Evolutionary conservation across 2,888 invertebrate genomes (phyloP).

Genomic region (Bugula neritina): DNA sequence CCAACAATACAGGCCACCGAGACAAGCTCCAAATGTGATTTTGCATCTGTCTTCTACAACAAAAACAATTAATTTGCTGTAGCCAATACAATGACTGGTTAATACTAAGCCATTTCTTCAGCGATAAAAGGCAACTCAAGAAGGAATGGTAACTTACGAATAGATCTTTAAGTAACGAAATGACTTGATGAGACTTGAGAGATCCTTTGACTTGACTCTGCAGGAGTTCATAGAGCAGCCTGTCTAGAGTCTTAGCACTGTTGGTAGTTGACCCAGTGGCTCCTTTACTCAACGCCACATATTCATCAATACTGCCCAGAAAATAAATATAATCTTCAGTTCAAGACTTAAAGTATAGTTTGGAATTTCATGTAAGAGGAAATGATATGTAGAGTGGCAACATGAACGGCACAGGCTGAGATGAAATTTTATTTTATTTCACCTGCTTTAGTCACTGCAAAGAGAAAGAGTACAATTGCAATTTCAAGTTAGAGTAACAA

Average conservation of each 20-base stretch:
- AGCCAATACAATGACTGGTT: too few species aligned
- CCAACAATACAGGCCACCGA: constrained; percentile 77
- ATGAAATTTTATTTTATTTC: too few species aligned
- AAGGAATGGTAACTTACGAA: constrained; percentile 21
- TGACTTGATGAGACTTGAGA: neutral
- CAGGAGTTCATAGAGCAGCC: constrained; percentile 17
- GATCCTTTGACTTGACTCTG: neutral
- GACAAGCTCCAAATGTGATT: constrained; percentile 74
- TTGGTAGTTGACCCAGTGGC: neutral
- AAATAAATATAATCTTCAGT: neutral
- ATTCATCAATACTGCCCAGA: neutral
- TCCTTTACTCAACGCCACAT: neutral
- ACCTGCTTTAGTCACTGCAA: too few species aligned
- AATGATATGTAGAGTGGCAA: too few species aligned
- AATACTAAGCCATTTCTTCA: too few species aligned
- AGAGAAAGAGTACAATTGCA: too few species aligned
- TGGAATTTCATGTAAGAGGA: too few species aligned
- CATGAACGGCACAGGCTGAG: too few species aligned
- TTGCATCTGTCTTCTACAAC: constrained; percentile 68
- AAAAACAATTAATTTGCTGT: constrained; percentile 28
- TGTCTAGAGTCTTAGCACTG: neutral
- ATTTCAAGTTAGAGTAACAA: too few species aligned
- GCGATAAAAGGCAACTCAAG: too few species aligned
- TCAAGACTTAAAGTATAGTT: too few species aligned
- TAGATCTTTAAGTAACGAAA: neutral